Percentiles rank a stretch among this genome's conserved stretches.
These are phyloP conservation scores for Chymomyza amoena DNA, from an alignment of 2,888 invertebrate genomes.

Conservation along the genomic window DNA sequence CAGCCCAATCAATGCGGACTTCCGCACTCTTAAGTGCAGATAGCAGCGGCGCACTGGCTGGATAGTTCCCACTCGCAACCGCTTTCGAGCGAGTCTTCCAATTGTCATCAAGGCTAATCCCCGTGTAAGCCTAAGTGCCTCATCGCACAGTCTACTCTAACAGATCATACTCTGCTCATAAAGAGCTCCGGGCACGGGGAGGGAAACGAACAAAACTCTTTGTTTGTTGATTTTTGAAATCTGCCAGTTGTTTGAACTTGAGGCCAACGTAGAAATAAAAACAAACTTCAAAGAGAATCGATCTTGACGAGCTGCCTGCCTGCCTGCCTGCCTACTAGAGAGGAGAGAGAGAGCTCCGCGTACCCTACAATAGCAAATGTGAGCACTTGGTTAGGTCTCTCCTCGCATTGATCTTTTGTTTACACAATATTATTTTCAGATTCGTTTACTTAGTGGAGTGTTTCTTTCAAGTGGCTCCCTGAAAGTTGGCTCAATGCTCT, in stretches of 20 bases:
- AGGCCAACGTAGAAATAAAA: constrained; percentile 26
- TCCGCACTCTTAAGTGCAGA: constrained; percentile 35
- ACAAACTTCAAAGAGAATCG: constrained; percentile 54
- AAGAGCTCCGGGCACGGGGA: background rate
- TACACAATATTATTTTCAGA: constrained; percentile 49
- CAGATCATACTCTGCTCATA: background rate
- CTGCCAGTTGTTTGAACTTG: constrained; percentile 53
- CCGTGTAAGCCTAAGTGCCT: constrained; percentile 30
- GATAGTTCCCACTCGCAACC: background rate
- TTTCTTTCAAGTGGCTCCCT: background rate
- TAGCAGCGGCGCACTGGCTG: background rate
- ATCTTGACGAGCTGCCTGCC: constrained; percentile 33
- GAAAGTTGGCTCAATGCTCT: background rate
- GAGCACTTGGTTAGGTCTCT: constrained; percentile 54
- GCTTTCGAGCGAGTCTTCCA: constrained; percentile 29
- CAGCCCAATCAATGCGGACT: constrained; percentile 42
- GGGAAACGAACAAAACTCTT: constrained; percentile 14
- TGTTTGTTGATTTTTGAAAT: constrained; percentile 52
- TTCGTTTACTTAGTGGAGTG: constrained; percentile 2
- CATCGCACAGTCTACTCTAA: background rate
- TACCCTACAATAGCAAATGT: constrained; percentile 55
- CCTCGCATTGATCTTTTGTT: constrained; percentile 49
- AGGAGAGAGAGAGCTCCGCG: background rate
- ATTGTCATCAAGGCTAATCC: constrained; percentile 51
- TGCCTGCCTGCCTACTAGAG: no score